These are phyloP conservation scores for Lineus longissimus DNA, from an alignment of 1,140 invertebrate species.

Conservation along the genomic window DNA sequence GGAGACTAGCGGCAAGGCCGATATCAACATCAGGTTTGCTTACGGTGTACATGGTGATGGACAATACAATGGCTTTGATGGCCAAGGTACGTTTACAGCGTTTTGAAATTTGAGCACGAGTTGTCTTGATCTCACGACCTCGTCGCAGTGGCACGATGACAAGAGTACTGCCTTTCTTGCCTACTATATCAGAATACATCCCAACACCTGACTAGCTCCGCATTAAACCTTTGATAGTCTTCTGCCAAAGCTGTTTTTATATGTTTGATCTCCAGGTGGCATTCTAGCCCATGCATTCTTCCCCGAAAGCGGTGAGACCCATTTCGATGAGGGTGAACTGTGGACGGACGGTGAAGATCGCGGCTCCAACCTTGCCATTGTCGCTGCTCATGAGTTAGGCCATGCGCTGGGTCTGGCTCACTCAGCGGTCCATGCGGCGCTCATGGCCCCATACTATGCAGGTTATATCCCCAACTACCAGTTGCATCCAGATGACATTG, in stretches of 20 bases:
- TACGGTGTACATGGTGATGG: constrained; percentile 26
- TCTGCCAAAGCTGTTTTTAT: too few relatives aligned
- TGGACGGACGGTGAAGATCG: constrained; percentile 56
- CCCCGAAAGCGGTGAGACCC: constrained; percentile 67
- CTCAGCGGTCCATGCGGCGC: constrained; percentile 44
- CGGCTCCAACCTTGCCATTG: constrained; percentile 50
- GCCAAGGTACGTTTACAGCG: constrained; percentile 66
- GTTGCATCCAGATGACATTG: constrained; percentile 80
- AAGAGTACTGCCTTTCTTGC: too few relatives aligned
- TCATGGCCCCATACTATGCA: constrained; percentile 59
- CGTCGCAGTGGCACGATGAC: too few relatives aligned
- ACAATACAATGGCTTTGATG: constrained; percentile 31
- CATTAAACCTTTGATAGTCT: too few relatives aligned
- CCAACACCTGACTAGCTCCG: too few relatives aligned
- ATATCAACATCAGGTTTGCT: constrained; percentile 36
- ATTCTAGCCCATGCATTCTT: constrained; percentile 87
- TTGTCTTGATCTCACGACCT: too few relatives aligned
- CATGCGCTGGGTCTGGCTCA: constrained; percentile 54
- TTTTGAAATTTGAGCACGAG: neutral
- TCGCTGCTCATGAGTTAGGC: constrained; percentile 55
- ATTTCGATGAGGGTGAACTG: constrained; percentile 86
- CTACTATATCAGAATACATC: too few relatives aligned
- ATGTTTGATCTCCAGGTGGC: constrained; percentile 57
- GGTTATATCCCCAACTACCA: constrained; percentile 64
- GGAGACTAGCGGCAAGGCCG: constrained; percentile 17